Evolutionary conservation across 2,113 vertebrate genomes (phyloP), one percentile per base, ranked within the genome.

Genomic region (Megaceryle torquata): DNA sequence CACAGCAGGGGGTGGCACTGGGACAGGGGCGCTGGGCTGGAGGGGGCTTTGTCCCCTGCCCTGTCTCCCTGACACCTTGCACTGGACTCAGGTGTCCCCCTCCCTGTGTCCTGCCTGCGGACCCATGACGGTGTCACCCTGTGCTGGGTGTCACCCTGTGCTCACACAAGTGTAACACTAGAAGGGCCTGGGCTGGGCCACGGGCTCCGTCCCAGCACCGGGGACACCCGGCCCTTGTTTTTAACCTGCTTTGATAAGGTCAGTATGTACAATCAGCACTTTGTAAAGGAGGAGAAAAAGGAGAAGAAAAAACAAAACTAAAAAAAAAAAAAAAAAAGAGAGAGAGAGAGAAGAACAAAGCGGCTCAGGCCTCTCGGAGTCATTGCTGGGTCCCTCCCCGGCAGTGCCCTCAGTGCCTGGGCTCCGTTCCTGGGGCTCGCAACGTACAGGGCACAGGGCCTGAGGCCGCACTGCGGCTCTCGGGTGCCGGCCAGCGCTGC

Each of bases 1-100:
- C 31, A 0, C 0, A 1, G 21, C 25, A 5, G 35, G 51, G 51
- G 25, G 7, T 3, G 3, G 5, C 28, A 2, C 10, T 8, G 15
- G 29, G 80, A 6, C 2, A 1, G 46, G 25, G 59, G 31, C 2
- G 1, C 37, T 6, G 35, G 69, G 37, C n/a, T 22, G 15, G 13
- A 31, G 31, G 29, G 33, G 41, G 43, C 5, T 13, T 8, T 4
- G 11, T 20, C 44, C 56, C 74, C 12, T 7, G 25, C 25, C 29
- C 59, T 4, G 44, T 39, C 48, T n/a, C 48, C 57, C 54, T 1
- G 21, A 20, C 50, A 7, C 88, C 11, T 25, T 18, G 25, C 78
- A 46, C 61, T 37, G 85, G 65, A 72, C 29, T 24, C 1, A 0
- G 8, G 35, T n/a, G 10, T 15, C 26, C 83, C 35, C 48, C 5